phyloP scores from a whole-genome alignment of 2,888 invertebrate genomes.

The Protula sp. region DNA sequence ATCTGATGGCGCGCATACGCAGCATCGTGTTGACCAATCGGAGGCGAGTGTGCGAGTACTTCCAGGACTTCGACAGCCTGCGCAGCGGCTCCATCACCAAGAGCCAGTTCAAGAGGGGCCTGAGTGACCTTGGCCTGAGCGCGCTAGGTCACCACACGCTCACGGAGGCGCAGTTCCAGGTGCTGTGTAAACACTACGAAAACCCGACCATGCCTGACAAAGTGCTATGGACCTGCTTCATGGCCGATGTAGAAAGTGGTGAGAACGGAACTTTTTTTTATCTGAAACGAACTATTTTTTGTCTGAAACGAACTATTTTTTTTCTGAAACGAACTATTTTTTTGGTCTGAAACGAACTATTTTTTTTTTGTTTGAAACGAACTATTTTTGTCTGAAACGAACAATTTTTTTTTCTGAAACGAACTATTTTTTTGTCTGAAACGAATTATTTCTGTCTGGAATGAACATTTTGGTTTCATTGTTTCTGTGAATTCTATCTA shows the following conservation, averaged over 20 bases:
- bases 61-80: conserved; percentile 50
- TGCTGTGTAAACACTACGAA: conserved; percentile 41
- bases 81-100: conserved; percentile 49
- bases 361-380: no score
- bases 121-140: conserved; percentile 45
- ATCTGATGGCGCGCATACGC: conserved; percentile 49
- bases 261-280: no score
- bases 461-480: no score
- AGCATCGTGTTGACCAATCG: conserved; percentile 48
- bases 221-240: conserved; percentile 47
- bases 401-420: no score
- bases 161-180: conserved; percentile 40
- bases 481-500: no score
- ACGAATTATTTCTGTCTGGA: no score
- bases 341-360: no score
- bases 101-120: conserved; percentile 46
- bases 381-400: no score
- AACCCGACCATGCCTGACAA: conserved; percentile 40
- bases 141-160: conserved; percentile 49
- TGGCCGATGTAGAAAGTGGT: conserved; percentile 51
- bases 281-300: neutral
- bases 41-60: conserved; percentile 33
- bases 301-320: no score
- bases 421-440: no score
- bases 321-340: no score